Conservation (phyloP, 2,113 vertebrate species). For the Fregata magnificens region DNA sequence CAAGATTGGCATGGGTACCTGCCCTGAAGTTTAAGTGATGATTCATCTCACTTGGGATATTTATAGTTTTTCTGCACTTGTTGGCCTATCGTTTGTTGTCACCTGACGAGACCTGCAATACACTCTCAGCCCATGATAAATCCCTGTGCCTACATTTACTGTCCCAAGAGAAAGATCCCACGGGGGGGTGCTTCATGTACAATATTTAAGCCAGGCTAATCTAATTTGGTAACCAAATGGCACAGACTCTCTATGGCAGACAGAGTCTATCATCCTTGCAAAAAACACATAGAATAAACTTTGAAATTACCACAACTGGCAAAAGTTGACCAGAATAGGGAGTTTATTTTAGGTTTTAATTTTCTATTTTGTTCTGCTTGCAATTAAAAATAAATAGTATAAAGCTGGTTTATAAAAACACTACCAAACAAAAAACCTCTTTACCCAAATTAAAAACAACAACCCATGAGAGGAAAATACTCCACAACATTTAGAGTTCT, state of each 20-base stretch:
- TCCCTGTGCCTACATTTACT: not conserved
- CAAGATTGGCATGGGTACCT: not conserved
- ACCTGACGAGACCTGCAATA: not conserved
- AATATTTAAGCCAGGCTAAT: not conserved
- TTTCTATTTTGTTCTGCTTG: conserved; percentile 32
- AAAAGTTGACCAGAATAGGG: not conserved
- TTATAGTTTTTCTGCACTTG: not conserved
- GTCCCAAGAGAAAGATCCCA: not conserved
- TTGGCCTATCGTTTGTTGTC: not conserved
- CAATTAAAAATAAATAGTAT: conserved; percentile 15
- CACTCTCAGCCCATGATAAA: not conserved
- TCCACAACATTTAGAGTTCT: conserved; percentile 49
- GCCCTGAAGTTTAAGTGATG: not conserved
- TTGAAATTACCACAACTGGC: not conserved
- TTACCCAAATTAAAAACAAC: conserved; percentile 32
- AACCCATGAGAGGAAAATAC: not conserved
- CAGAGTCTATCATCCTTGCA: not conserved
- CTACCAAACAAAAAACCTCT: conserved; percentile 39
- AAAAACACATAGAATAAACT: not conserved
- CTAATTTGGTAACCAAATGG: not conserved
- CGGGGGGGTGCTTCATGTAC: not conserved
- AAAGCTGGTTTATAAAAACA: conserved; percentile 40
- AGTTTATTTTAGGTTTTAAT: conserved; percentile 34
- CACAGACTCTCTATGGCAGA: not conserved
- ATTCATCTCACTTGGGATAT: not conserved